phyloP scores from a whole-genome alignment of 2,888 invertebrate genomes.

The Coelinius sp. region DNA sequence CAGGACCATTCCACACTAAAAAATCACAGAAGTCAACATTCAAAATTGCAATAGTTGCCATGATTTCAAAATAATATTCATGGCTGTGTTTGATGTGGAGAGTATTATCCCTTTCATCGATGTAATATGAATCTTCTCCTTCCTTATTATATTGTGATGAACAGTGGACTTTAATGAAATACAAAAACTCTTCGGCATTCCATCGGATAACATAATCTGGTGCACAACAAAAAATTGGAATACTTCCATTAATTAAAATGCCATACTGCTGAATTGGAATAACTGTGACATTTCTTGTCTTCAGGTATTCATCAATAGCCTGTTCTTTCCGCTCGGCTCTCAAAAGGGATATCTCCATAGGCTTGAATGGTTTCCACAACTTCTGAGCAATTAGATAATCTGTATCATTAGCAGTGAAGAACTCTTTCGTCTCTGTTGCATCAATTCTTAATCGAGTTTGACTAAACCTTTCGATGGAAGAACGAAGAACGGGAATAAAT shows the following conservation, averaged over 20 bases:
- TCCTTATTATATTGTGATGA: not conserved
- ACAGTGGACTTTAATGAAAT: not conserved
- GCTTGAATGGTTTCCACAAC: conserved; percentile 3
- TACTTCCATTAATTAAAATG: conserved; percentile 27
- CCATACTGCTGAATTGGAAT: conserved; percentile 6
- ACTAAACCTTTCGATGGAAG: conserved; percentile 20
- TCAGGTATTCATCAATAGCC: conserved; percentile 14
- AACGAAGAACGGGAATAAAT: conserved; percentile 14
- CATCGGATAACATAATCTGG: conserved; percentile 35
- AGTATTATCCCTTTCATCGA: not conserved
- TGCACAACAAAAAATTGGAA: conserved; percentile 33
- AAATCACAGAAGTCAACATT: not conserved
- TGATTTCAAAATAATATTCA: not conserved
- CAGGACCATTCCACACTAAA: not conserved
- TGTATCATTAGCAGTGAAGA: conserved; percentile 29
- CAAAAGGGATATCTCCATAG: not conserved
- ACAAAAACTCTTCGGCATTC: not conserved
- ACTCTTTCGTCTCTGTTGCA: conserved; percentile 31
- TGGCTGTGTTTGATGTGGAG: not conserved
- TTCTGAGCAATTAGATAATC: conserved; percentile 23
- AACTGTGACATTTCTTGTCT: not conserved
- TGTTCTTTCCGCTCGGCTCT: conserved; percentile 1
- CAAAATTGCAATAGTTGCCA: not conserved
- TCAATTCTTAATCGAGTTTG: conserved; percentile 16
- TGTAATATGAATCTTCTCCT: not conserved